These are phyloP conservation scores for Pollenia amentaria DNA, from an alignment of 2,888 invertebrate genomes.

Conservation along the genomic window DNA sequence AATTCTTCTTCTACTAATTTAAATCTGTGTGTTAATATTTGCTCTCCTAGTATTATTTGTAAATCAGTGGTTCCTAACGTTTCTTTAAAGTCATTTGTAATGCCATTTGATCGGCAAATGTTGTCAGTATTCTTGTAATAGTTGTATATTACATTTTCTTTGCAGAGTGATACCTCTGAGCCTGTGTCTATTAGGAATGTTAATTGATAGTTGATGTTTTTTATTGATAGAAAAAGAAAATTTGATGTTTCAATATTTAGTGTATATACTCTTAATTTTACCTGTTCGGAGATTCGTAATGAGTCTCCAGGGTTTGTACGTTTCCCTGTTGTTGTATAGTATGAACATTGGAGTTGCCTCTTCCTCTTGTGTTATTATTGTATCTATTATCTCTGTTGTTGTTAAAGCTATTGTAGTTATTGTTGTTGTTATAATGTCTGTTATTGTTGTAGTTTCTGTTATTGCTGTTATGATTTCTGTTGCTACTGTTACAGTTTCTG, in stretches of 20 bases:
- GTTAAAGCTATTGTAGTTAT: neutral
- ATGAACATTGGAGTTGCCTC: neutral
- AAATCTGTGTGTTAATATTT: conserved; percentile 14
- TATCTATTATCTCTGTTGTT: conserved; percentile 2
- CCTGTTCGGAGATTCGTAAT: conserved; percentile 8
- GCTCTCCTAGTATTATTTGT: conserved; percentile 17
- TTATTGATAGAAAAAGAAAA: conserved; percentile 21
- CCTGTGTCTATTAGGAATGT: conserved; percentile 11
- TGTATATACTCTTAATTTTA: conserved; percentile 3
- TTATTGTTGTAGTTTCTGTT: conserved; percentile 21
- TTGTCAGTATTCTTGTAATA: conserved; percentile 24
- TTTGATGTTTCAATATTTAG: conserved; percentile 22
- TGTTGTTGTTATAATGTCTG: neutral
- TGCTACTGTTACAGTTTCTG: conserved; percentile 12
- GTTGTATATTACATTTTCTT: conserved; percentile 29
- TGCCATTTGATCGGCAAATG: conserved; percentile 24
- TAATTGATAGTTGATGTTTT: conserved; percentile 14
- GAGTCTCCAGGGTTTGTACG: conserved; percentile 20
- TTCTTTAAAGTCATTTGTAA: conserved; percentile 20
- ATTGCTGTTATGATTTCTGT: neutral
- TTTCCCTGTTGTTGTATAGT: conserved; percentile 26
- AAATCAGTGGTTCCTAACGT: neutral
- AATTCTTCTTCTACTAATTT: conserved; percentile 13
- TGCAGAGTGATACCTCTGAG: conserved; percentile 27
- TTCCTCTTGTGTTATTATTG: conserved; percentile 9